Conservation (phyloP, 1,140 invertebrate genomes). For the Drosophila seguyi region DNA sequence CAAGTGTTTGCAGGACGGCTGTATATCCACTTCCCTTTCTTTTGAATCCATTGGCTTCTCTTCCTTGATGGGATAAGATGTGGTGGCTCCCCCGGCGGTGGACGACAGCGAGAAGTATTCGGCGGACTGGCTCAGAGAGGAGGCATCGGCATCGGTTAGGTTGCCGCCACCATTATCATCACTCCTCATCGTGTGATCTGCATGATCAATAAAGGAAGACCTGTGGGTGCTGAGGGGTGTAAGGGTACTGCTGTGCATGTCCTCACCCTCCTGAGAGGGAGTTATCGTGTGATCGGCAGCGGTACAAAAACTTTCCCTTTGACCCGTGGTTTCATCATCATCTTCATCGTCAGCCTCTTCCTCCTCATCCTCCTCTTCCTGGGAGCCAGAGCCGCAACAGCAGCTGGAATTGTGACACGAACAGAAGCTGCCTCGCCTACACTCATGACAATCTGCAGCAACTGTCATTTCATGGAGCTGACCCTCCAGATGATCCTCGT, state of each 20-base stretch:
- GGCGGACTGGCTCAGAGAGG: slow-evolving; percentile 78
- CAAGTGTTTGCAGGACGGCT: slow-evolving; percentile 52
- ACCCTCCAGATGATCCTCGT: slow-evolving; percentile 50
- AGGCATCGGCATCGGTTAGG: slow-evolving; percentile 69
- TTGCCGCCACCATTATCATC: slow-evolving; percentile 43
- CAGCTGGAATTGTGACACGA: slow-evolving; percentile 72
- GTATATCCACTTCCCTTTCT: slow-evolving; percentile 17
- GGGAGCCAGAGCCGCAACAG: slow-evolving; percentile 55
- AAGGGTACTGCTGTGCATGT: slow-evolving; percentile 71
- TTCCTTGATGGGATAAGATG: slow-evolving; percentile 21
- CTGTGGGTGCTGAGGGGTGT: slow-evolving; percentile 65
- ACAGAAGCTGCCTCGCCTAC: slow-evolving; percentile 60
- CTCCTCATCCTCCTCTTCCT: slow-evolving; percentile 35
- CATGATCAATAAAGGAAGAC: slow-evolving; percentile 38
- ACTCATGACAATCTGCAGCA: slow-evolving; percentile 75
- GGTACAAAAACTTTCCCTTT: slow-evolving; percentile 69
- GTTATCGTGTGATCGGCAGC: slow-evolving; percentile 75
- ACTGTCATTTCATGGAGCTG: slow-evolving; percentile 62
- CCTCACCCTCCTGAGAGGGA: slow-evolving; percentile 59
- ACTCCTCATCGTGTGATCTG: slow-evolving; percentile 71
- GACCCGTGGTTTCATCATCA: slow-evolving; percentile 65
- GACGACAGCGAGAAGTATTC: slow-evolving; percentile 80
- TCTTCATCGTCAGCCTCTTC: slow-evolving; percentile 53
- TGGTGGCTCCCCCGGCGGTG: slow-evolving; percentile 13
- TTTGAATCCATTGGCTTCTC: slow-evolving; percentile 11